These are phyloP conservation scores for Spongilla lacustris DNA, from an alignment of 37 sponge, comb jelly and placozoan species.

Conservation along the genomic window DNA sequence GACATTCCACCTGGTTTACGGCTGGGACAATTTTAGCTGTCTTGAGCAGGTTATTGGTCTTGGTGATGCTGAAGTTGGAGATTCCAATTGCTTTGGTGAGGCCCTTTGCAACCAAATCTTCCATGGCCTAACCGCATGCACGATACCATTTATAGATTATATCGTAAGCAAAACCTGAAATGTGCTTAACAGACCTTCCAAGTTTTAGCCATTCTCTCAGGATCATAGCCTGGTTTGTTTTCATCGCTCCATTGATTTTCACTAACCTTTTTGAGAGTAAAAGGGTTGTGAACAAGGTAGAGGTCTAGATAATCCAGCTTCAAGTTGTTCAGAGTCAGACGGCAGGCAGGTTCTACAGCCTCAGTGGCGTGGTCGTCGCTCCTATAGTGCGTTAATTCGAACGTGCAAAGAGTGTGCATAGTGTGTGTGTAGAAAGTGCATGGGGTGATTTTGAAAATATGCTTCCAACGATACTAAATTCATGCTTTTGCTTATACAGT, in stretches of 20 bases:
- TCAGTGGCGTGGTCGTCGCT: neutral
- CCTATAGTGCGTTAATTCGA: neutral
- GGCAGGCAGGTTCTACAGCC: slow-evolving; percentile 33
- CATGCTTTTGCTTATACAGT: too few species aligned
- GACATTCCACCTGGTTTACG: slow-evolving; percentile 66
- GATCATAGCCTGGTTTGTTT: slow-evolving; percentile 26
- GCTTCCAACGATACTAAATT: too few species aligned
- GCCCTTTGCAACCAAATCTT: slow-evolving; percentile 14
- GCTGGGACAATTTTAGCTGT: slow-evolving; percentile 65
- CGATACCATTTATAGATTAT: neutral
- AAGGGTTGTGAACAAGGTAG: slow-evolving; percentile 55
- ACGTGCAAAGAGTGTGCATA: too few species aligned
- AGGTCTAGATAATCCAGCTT: slow-evolving; percentile 79
- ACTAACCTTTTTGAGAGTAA: neutral
- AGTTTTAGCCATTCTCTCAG: slow-evolving; percentile 17
- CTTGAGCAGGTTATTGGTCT: slow-evolving; percentile 41
- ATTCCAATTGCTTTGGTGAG: slow-evolving; percentile 59
- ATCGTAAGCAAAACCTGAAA: neutral
- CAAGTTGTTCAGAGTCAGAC: slow-evolving; percentile 57
- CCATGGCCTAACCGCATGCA: neutral
- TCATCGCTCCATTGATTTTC: neutral
- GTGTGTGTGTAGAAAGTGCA: too few species aligned
- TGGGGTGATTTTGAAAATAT: neutral
- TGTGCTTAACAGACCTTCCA: slow-evolving; percentile 30
- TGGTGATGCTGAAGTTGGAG: slow-evolving; percentile 62